These are phyloP conservation scores for Hydrophis major DNA, from an alignment of 2,797 vertebrate species.

Conservation along the genomic window DNA sequence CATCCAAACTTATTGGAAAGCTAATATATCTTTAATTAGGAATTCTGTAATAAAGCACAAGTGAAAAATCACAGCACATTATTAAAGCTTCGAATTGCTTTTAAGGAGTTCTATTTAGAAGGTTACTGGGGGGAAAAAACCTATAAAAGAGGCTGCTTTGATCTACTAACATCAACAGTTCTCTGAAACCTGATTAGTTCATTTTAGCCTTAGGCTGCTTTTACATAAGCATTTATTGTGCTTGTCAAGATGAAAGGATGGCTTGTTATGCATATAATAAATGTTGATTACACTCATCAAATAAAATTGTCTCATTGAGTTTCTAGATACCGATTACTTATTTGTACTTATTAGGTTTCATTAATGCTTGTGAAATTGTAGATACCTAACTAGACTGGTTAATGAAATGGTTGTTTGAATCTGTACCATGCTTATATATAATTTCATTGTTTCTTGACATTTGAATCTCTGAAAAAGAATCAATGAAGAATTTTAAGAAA, in stretches of 20 bases:
- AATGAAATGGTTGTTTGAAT: neutral
- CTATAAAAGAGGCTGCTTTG: slow-evolving; percentile 22
- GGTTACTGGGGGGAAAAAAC: neutral
- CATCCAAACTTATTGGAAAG: neutral
- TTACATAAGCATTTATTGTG: slow-evolving; percentile 24
- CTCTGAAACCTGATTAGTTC: neutral
- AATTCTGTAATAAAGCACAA: slow-evolving; percentile 2
- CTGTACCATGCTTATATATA: neutral
- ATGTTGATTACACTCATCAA: slow-evolving; percentile 21
- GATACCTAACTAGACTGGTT: neutral
- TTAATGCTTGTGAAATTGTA: slow-evolving; percentile 3
- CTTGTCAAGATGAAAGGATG: slow-evolving; percentile 33
- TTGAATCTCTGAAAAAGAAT: neutral
- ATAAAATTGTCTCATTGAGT: slow-evolving; percentile 23
- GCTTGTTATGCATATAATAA: slow-evolving; percentile 28
- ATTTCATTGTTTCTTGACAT: neutral
- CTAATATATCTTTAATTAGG: neutral
- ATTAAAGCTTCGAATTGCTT: slow-evolving; percentile 12
- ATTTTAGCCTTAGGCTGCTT: slow-evolving; percentile 3
- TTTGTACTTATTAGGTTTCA: slow-evolving; percentile 18
- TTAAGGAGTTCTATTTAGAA: slow-evolving; percentile 1
- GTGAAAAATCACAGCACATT: neutral
- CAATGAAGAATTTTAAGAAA: neutral
- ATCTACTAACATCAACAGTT: slow-evolving; percentile 11
- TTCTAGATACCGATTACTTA: neutral